Evolutionary conservation across 1,140 invertebrate species (phyloP).

Genomic region (Hermetia illucens): DNA sequence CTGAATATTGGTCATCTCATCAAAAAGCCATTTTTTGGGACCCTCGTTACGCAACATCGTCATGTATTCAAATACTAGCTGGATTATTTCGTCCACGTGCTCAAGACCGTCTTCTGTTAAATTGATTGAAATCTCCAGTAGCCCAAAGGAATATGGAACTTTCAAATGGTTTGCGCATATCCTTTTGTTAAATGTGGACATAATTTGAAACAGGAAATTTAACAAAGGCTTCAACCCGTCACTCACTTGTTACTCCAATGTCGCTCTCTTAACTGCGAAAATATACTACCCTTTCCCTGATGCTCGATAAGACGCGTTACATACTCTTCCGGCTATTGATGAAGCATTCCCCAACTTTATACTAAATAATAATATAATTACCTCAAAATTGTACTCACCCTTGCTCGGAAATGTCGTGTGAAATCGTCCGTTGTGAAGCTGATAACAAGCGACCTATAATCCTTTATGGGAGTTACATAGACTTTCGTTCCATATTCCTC

Average conservation of each 20-base stretch:
- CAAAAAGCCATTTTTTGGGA: constrained; percentile 77
- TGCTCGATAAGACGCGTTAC: constrained; percentile 87
- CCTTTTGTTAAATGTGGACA: too few relatives aligned
- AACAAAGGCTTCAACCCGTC: too few relatives aligned
- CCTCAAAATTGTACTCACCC: constrained; percentile 41
- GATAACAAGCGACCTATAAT: constrained; percentile 73
- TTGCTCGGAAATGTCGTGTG: constrained; percentile 63
- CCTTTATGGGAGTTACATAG: constrained; percentile 84
- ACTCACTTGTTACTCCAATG: constrained; percentile 79
- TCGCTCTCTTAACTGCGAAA: constrained; percentile 70
- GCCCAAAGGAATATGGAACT: too few relatives aligned
- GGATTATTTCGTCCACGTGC: constrained; percentile 75
- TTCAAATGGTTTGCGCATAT: too few relatives aligned
- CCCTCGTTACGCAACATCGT: constrained; percentile 62
- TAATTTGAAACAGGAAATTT: too few relatives aligned
- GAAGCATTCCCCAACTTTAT: constrained; percentile 13
- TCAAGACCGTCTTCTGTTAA: constrained; percentile 81
- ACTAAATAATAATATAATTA: constrained; percentile 2
- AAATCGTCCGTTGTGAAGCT: constrained; percentile 84
- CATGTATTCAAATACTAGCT: constrained; percentile 79
- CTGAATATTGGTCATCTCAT: constrained; percentile 68
- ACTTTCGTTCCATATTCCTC: constrained; percentile 49
- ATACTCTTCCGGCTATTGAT: constrained; percentile 82
- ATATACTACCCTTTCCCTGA: constrained; percentile 85
- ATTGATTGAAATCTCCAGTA: constrained; percentile 80